These are phyloP conservation scores for Leucosticte australis DNA, from an alignment of 2,113 vertebrate genomes.

Conservation along the genomic window DNA sequence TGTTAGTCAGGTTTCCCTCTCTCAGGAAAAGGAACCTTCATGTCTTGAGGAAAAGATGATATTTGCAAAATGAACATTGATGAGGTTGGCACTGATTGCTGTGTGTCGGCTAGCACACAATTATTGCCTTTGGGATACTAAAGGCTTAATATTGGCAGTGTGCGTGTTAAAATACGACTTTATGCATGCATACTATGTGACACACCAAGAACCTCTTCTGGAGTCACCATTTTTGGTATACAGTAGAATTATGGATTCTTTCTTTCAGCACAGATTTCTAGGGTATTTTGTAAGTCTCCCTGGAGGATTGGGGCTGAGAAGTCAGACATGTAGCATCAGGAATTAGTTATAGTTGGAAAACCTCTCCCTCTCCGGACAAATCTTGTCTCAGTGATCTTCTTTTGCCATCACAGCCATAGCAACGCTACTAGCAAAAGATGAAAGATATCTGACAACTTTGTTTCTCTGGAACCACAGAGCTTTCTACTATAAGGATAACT, in stretches of 20 bases:
- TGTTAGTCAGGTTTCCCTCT: background rate
- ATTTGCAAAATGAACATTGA: background rate
- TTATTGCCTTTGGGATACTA: background rate
- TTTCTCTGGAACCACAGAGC: conserved; percentile 45
- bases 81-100: background rate
- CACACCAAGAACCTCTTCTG: background rate
- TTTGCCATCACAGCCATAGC: conserved; percentile 48
- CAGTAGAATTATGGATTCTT: background rate
- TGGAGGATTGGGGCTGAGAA: background rate
- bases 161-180: background rate
- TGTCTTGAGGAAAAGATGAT: background rate
- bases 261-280: conserved; percentile 11
- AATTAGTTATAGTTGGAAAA: conserved; percentile 47
- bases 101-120: background rate
- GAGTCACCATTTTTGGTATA: background rate
- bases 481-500: conserved; percentile 41
- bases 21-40: background rate
- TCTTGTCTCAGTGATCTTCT: conserved; percentile 38
- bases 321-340: conserved; percentile 13
- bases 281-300: conserved; percentile 17
- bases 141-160: background rate
- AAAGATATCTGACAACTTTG: conserved; percentile 54
- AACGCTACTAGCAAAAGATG: background rate
- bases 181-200: background rate
- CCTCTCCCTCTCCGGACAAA: background rate